phyloP scores from a whole-genome alignment of 2,888 invertebrate genomes.

The Bellardia bayeri region DNA sequence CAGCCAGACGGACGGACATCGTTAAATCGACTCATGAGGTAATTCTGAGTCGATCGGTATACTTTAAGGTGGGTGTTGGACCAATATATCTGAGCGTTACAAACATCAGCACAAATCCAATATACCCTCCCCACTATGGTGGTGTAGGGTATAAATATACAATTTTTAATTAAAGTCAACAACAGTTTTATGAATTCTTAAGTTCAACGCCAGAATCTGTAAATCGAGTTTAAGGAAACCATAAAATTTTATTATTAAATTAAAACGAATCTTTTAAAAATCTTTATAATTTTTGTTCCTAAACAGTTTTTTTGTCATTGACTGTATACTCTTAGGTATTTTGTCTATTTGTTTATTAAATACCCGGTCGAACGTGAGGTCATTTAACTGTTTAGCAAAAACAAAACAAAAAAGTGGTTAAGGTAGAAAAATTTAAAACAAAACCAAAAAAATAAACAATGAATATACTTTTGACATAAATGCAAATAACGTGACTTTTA shows the following conservation, averaged over 20 bases:
- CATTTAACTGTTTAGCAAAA: conserved; percentile 66
- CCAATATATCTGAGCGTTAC: too few species aligned
- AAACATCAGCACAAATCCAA: too few species aligned
- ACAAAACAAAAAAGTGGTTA: conserved; percentile 15
- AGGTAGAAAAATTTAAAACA: conserved; percentile 19
- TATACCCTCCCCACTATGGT: too few species aligned
- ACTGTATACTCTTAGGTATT: conserved; percentile 1
- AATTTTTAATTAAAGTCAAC: too few species aligned
- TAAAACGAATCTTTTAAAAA: background rate
- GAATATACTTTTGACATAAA: conserved; percentile 62
- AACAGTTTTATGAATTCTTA: too few species aligned
- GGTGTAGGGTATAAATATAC: too few species aligned
- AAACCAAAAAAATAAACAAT: conserved; percentile 24
- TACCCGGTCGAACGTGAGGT: conserved; percentile 66
- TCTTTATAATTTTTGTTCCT: background rate
- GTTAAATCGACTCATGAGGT: too few species aligned
- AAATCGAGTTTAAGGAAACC: too few species aligned
- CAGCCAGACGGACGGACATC: too few species aligned
- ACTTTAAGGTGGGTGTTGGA: too few species aligned
- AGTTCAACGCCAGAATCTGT: too few species aligned
- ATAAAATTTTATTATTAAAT: background rate
- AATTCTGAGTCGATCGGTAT: too few species aligned
- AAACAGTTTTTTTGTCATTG: conserved; percentile 21
- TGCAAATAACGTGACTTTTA: conserved; percentile 72
- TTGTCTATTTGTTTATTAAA: conserved; percentile 37